Conservation (phyloP, 2,888 invertebrate genomes). For the Steinernema carpocapsae region DNA sequence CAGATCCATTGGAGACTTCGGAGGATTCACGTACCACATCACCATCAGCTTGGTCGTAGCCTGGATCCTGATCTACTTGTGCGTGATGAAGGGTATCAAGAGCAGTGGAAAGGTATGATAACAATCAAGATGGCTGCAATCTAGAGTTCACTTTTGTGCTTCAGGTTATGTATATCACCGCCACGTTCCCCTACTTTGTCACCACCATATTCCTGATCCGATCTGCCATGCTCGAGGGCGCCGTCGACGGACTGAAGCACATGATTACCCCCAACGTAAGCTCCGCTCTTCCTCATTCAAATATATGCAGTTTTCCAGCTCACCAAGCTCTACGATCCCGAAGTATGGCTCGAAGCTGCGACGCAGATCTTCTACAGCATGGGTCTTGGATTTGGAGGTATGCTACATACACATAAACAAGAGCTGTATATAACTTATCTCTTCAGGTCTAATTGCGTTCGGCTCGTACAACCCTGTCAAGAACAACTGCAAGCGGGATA, state of each 20-base stretch:
- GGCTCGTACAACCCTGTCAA: conserved; percentile 92
- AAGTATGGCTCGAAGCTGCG: conserved; percentile 93
- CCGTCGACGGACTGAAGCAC: conserved; percentile 83
- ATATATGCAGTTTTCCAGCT: conserved; percentile 73
- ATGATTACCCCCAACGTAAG: conserved; percentile 90
- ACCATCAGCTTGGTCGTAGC: conserved; percentile 83
- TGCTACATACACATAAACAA: too few relatives aligned
- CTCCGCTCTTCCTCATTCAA: conserved; percentile 13
- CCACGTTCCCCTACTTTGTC: conserved; percentile 90
- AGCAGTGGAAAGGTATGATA: conserved; percentile 94
- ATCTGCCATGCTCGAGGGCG: conserved; percentile 85
- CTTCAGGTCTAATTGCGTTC: conserved; percentile 81
- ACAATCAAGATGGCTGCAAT: too few relatives aligned
- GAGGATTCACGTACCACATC: conserved; percentile 90
- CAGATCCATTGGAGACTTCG: conserved; percentile 76
- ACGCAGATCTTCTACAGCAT: conserved; percentile 96
- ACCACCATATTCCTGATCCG: conserved; percentile 91
- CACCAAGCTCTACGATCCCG: conserved; percentile 83
- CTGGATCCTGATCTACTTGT: conserved; percentile 89
- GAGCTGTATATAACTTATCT: too few relatives aligned
- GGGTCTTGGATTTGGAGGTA: conserved; percentile 89
- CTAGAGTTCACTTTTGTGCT: too few relatives aligned
- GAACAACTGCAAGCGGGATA: conserved; percentile 91
- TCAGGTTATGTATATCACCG: conserved; percentile 76
- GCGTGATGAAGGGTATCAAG: conserved; percentile 91